A percentile compares a stretch with the other conserved stretches of the same genome.
phyloP scores from a whole-genome alignment of 2,113 vertebrate genomes.

The Mustela lutreola region DNA sequence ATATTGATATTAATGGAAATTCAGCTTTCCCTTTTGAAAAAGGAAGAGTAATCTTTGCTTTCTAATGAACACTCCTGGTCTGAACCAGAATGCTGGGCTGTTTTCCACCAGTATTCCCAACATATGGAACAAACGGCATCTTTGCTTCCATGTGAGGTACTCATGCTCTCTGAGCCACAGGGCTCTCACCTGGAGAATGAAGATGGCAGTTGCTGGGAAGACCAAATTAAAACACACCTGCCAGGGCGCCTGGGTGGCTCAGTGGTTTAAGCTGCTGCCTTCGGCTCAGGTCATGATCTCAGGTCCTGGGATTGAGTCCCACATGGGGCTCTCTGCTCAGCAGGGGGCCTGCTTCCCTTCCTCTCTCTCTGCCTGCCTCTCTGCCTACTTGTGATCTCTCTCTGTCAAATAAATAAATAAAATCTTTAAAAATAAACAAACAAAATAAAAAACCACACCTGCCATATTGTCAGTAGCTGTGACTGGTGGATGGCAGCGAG shows the following conservation, averaged over 20 bases:
- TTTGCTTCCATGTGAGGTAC: not conserved
- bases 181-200: not conserved
- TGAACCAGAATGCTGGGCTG: conserved; percentile 14
- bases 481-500: not conserved
- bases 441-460: too few species aligned
- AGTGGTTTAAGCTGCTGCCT: too few species aligned
- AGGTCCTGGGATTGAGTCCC: too few species aligned
- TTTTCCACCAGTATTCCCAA: conserved; percentile 15
- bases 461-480: not conserved
- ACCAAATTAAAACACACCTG: not conserved
- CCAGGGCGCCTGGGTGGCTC: too few species aligned
- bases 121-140: not conserved
- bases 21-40: not conserved
- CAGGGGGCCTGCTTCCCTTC: too few species aligned
- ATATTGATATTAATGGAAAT: conserved; percentile 16
- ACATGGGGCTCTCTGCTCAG: too few species aligned
- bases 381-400: too few species aligned
- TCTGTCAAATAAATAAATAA: too few species aligned
- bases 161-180: not conserved
- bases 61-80: not conserved
- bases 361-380: too few species aligned
- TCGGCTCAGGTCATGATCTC: too few species aligned
- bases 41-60: conserved; percentile 8
- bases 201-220: not conserved
- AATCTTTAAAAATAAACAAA: too few species aligned